These are phyloP conservation scores for Poecile montanus DNA, from an alignment of 2,797 vertebrate genomes.

Conservation along the genomic window DNA sequence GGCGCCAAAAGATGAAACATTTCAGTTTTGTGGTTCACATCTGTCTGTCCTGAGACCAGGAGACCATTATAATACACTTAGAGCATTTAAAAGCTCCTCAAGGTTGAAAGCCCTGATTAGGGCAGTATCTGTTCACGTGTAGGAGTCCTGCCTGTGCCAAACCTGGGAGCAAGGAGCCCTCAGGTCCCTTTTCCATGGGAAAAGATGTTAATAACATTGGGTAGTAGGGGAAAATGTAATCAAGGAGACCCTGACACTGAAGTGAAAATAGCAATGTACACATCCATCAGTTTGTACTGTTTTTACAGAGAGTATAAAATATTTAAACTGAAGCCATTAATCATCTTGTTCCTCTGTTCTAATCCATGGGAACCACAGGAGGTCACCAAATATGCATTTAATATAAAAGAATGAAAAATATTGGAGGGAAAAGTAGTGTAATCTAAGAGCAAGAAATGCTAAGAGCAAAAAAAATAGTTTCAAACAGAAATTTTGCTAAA, in stretches of 20 bases:
- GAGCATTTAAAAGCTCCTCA: conserved; percentile 65
- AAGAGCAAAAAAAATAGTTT: not conserved
- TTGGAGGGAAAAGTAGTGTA: not conserved
- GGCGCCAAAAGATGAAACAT: conserved; percentile 71
- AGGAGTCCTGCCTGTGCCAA: conserved; percentile 2
- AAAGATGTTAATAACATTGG: not conserved
- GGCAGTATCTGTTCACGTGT: conserved; percentile 38
- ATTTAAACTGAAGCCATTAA: conserved; percentile 64
- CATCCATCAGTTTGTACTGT: conserved; percentile 60
- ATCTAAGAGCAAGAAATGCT: not conserved
- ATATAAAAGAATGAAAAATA: conserved; percentile 61
- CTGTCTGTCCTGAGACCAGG: conserved; percentile 68
- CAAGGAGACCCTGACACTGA: not conserved
- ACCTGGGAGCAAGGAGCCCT: not conserved
- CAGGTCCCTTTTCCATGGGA: not conserved
- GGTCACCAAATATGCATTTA: conserved; percentile 67
- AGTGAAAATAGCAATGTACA: conserved; percentile 36
- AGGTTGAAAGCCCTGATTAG: conserved; percentile 65
- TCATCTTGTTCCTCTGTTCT: conserved; percentile 55
- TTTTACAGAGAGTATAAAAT: conserved; percentile 70
- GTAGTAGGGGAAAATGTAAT: conserved; percentile 17
- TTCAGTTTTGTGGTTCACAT: conserved; percentile 71
- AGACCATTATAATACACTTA: conserved; percentile 71
- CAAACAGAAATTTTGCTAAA: not conserved
- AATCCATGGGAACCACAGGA: conserved; percentile 69